Base-by-base conservation (phyloP, 2,113 vertebrate genomes). In the Cynocephalus volans region DNA sequence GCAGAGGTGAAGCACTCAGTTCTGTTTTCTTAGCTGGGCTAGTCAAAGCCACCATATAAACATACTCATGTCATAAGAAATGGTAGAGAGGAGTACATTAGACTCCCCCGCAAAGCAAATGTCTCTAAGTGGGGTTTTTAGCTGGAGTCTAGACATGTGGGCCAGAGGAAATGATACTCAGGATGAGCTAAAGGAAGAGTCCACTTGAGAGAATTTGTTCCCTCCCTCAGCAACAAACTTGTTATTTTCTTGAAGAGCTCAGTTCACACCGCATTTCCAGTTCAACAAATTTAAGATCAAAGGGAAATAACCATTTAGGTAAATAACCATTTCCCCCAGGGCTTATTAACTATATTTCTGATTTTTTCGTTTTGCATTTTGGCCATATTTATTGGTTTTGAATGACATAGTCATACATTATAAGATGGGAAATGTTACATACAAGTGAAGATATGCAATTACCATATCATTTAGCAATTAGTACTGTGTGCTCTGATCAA, bases 221-320 rank as follows among this genome's bases (percentile, higher is more conserved):
- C 67, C 62, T 76, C 50, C 64, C 54, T 88, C 58, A 80, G 62
- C 15, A 83, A 64, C 31, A 56, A 73, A 94, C 50, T 75, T 36
- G 33, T 72, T 19, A 36, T 76, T 95, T 70, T n/a, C 52, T 70
- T 82, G 23, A 82, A 85, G 70, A 90, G 31, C 62, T 88, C 58
- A 86, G 33, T 70, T 79, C 80, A 56, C 11, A n/a, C 18, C 48
- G 13, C 69, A 75, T 96, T 97, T 79, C 26, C 19, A 72, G 24
- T 70, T 90, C 73, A 95, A 72, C 10, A 80, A 54, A 87, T 41
- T 92, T 72, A 88, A 93, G 50, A 85, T 88, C 81, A 75, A 93
- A 93, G 31, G 26, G 3, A 64, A 54, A 24, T 24, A 72, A 62
- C 45, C 31, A 26, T 33, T 48, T 79, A 93, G 31, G 26, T 2